Evolutionary conservation across 2,797 vertebrate species (phyloP), one percentile per base, ranked within the genome.

Genomic region (Megalops cyprinoides): DNA sequence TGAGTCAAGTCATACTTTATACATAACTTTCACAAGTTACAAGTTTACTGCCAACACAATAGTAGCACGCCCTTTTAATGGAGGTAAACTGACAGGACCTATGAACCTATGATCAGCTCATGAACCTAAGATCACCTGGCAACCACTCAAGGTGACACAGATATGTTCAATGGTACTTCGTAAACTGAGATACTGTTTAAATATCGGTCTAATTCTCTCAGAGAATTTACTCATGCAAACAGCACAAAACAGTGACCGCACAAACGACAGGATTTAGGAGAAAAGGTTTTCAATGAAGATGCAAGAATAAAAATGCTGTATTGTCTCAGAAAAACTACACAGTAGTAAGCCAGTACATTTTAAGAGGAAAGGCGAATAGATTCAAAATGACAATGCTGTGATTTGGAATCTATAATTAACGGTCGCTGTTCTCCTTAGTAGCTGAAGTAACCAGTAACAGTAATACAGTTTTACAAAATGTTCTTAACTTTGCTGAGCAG

Each of bases 181-280:
- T 85, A 84, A 90, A 89, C 87, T 74, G 86, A 93, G 87, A 96
- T 94, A 87, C 93, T 94, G 95, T 94, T 89, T 92, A 95, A 97
- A 96, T 94, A 95, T 95, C 93, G 90, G 93, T 95, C 94, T 94
- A 96, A 97, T 97, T 98, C 96, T 97, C 96, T 93, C 92, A 94
- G 96, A 98, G 96, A 97, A 97, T 95, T 95, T 96, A 95, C 92
- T 97, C 97, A 98, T 98, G 98, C 97, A 97, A 95, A 96, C 94
- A 95, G 93, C 96, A 97, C 95, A 96, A 87, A 92, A 94, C 94
- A 94, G 91, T 91, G 92, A 93, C 92, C 90, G 92, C 94, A 96
- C 93, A 95, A 94, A 84, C 87, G 78, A 91, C 81, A 81, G 82
- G 94, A 94, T 93, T 94, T 93, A 94, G 94, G 58, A 82, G 94